Percentiles rank a stretch among this genome's conserved stretches.
Conservation (phyloP, 2,888 invertebrate genomes). For the Lithophane socia region DNA sequence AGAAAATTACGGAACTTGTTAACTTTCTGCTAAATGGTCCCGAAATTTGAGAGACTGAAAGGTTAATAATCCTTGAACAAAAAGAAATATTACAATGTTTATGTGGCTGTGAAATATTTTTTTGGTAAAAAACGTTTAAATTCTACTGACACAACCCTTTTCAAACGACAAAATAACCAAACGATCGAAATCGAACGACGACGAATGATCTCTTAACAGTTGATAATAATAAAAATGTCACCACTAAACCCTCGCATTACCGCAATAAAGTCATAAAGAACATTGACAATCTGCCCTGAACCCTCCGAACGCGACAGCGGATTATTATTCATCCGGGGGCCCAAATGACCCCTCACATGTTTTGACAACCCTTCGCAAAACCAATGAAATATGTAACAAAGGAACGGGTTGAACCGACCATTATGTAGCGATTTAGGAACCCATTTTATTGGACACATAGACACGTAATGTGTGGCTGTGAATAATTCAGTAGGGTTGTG, state of each 20-base stretch:
- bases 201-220: constrained; percentile 11
- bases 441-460: constrained; percentile 79
- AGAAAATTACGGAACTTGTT: constrained; percentile 56
- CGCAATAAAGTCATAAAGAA: constrained; percentile 57
- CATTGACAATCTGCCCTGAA: constrained; percentile 65
- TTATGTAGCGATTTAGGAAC: constrained; percentile 78
- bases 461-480: constrained; percentile 74
- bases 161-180: constrained; percentile 14
- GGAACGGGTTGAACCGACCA: constrained; percentile 79
- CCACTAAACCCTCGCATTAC: constrained; percentile 30
- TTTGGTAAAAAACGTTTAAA: not conserved
- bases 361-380: constrained; percentile 78
- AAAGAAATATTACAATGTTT: not conserved
- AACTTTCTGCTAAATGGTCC: constrained; percentile 56
- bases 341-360: constrained; percentile 78
- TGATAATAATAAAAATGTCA: constrained; percentile 52
- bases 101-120: not conserved
- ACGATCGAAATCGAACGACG: too few species aligned
- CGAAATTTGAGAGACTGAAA: constrained; percentile 21
- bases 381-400: constrained; percentile 88
- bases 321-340: constrained; percentile 75
- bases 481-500: constrained; percentile 77
- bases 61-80: constrained; percentile 31
- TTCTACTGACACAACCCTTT: not conserved
- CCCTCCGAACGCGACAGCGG: constrained; percentile 68